Evolutionary conservation across 2,888 invertebrate species (phyloP).

Genomic region (Synanthedon myopaeformis): DNA sequence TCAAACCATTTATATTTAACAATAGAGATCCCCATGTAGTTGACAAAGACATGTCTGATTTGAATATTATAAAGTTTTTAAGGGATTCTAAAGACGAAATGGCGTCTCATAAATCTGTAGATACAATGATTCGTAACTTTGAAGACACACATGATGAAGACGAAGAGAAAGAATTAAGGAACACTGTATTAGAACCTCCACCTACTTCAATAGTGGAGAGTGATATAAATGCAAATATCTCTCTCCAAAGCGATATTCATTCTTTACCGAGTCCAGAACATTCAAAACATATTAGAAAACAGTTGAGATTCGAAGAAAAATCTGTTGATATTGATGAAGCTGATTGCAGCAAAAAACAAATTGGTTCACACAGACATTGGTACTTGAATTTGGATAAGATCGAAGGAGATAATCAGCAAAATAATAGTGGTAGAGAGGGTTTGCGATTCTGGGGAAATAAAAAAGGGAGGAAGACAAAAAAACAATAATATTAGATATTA

Average conservation of each 20-base stretch:
- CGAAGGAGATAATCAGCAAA: slow-evolving; percentile 16
- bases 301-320: slow-evolving; percentile 40
- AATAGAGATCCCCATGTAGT: not conserved
- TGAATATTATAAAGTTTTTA: slow-evolving; percentile 32
- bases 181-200: slow-evolving; percentile 6
- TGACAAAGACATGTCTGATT: slow-evolving; percentile 14
- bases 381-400: slow-evolving; percentile 11
- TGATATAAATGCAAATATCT: not conserved
- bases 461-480: slow-evolving; percentile 21
- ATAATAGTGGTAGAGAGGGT: slow-evolving; percentile 19
- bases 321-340: slow-evolving; percentile 5
- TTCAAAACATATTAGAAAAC: slow-evolving; percentile 15
- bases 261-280: slow-evolving; percentile 4
- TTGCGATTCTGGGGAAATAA: slow-evolving; percentile 32
- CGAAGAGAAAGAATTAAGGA: slow-evolving; percentile 27
- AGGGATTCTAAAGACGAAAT: slow-evolving; percentile 15
- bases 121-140: not conserved
- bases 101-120: not conserved
- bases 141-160: slow-evolving; percentile 1
- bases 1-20: slow-evolving; percentile 6
- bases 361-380: slow-evolving; percentile 4
- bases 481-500: slow-evolving; percentile 4
- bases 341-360: not conserved
- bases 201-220: not conserved
- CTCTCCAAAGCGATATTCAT: slow-evolving; percentile 6